Base-by-base conservation (phyloP, 2,797 vertebrate species). In the Hafferia zeledoni region DNA sequence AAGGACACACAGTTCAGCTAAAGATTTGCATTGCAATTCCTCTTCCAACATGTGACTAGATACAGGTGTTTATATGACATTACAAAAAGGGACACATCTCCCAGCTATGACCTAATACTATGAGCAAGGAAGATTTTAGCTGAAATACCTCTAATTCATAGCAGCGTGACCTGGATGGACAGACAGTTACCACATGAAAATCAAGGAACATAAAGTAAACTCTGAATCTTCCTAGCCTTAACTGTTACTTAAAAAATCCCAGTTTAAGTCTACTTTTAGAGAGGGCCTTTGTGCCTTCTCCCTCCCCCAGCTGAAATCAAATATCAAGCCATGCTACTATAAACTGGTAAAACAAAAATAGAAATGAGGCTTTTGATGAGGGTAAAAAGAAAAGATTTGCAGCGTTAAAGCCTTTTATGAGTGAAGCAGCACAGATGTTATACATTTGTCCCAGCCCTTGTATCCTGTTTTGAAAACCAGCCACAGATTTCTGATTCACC, bases 391-490 rank as follows among this genome's bases (percentile, higher is more conserved):
- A 43, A 67, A 69, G 5, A 72, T 35, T 60, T 83, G 47, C 30
- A 76, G 55, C 0, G 0, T 59, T 92, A 77, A 82, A 84, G 43
- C 15, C 59, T 90, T 94, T 95, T 63, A 76, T 76, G 78, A 85
- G 37, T 33, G 71, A 85, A 44, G 60, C 56, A 85, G 71, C 60
- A 83, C 75, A 96, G 74, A 90, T 83, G 71, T 94, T 92, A 89
- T 19, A 52, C 16, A 80, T 93, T 89, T 93, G 71, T 82, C 76
- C 69, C 72, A 92, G 55, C 23, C 68, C 44, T 64, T 71, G 75
- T 80, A 90, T 79, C 68, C 87, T 92, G 91, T 94, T 94, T 89
- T 90, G 84, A 89, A 91, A 96, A 84, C 44, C 52, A 67, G 78
- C 10, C 44, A 74, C 28, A 87, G 39, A 76, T 59, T 84, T 89